Evolutionary conservation across 1,140 invertebrate species (phyloP).

Genomic region (Teleopsis dalmanni): DNA sequence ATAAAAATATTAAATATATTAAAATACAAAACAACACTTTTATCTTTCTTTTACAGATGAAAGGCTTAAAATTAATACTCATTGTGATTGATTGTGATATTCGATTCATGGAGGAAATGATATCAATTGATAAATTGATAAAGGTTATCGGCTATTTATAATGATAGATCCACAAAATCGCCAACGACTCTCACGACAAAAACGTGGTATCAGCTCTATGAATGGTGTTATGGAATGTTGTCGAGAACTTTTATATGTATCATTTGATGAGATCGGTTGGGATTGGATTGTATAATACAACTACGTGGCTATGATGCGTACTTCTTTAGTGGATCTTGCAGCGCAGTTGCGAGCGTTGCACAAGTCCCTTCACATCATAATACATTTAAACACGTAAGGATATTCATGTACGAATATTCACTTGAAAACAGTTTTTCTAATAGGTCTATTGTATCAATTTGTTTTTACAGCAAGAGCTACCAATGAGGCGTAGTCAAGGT

Average conservation of each 20-base stretch:
- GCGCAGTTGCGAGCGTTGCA: constrained; percentile 58
- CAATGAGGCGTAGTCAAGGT: constrained; percentile 38
- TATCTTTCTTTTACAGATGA: constrained; percentile 52
- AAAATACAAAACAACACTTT: too few relatives aligned
- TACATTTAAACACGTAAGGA: constrained; percentile 61
- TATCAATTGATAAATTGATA: constrained; percentile 54
- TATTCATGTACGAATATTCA: not conserved
- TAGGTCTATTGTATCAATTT: not conserved
- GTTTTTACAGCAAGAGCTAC: constrained; percentile 56
- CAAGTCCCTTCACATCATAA: constrained; percentile 58
- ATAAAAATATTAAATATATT: too few relatives aligned
- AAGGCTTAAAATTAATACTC: constrained; percentile 70
- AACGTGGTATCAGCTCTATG: constrained; percentile 61
- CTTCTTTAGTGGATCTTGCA: constrained; percentile 74
- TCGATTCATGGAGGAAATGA: constrained; percentile 29
- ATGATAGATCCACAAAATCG: constrained; percentile 61
- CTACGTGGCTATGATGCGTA: constrained; percentile 75
- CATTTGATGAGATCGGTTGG: constrained; percentile 79
- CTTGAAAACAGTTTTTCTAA: not conserved
- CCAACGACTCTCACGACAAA: constrained; percentile 48
- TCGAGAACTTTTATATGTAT: constrained; percentile 70
- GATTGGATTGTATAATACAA: constrained; percentile 77
- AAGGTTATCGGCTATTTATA: constrained; percentile 61
- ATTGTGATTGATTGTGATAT: constrained; percentile 64
- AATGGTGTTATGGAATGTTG: constrained; percentile 70